Evolutionary conservation across 2,113 vertebrate species (phyloP).

Genomic region (Ameiurus melas): DNA sequence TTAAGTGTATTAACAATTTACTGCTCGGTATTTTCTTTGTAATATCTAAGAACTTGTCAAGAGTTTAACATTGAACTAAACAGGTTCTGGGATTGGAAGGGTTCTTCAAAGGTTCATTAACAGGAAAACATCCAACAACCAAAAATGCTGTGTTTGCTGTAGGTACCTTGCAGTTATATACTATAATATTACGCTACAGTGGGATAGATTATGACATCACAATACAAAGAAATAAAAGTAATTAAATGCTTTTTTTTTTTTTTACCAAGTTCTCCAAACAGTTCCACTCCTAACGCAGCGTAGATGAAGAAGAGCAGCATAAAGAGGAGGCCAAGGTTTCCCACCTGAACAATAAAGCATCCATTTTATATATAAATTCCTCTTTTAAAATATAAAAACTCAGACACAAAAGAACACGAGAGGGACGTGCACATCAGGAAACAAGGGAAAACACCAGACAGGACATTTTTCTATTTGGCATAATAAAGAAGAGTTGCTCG

Average conservation of each 20-base stretch:
- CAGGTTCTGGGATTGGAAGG: not conserved
- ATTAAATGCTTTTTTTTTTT: too few species aligned
- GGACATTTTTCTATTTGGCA: not conserved
- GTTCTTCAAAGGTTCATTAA: not conserved
- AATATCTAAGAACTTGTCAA: not conserved
- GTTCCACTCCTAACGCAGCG: constrained; percentile 95
- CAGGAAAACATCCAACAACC: not conserved
- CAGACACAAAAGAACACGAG: not conserved
- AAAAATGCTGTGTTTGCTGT: not conserved
- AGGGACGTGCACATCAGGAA: not conserved
- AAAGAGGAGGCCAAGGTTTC: constrained; percentile 97
- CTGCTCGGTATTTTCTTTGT: not conserved
- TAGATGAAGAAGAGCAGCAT: constrained; percentile 99
- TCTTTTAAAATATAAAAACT: not conserved
- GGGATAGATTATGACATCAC: not conserved
- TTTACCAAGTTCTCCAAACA: constrained; percentile 94
- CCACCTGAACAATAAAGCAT: constrained; percentile 79
- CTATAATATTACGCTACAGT: not conserved
- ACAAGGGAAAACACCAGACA: not conserved
- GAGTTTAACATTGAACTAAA: not conserved
- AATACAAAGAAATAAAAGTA: not conserved
- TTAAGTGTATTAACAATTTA: not conserved
- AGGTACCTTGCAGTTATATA: not conserved
- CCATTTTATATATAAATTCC: not conserved
- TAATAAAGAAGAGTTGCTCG: not conserved